phyloP scores from a whole-genome alignment of 1,140 invertebrate species.

The Spodoptera litura region DNA sequence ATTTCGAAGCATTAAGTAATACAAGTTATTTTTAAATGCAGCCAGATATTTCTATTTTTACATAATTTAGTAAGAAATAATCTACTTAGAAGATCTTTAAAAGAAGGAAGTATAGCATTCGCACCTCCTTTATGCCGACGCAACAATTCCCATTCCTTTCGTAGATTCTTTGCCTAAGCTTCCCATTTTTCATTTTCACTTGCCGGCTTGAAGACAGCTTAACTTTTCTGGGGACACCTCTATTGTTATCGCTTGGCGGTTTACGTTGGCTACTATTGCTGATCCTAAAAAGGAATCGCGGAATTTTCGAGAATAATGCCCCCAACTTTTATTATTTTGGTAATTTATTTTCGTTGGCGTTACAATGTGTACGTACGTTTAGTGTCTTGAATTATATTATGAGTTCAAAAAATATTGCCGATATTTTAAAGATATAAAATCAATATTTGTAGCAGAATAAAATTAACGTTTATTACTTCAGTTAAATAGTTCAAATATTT shows the following conservation, averaged over 20 bases:
- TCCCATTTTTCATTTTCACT: constrained; percentile 38
- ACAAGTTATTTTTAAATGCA: not conserved
- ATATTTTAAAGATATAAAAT: too few species aligned
- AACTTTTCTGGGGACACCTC: constrained; percentile 24
- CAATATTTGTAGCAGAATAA: too few species aligned
- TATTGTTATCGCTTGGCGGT: constrained; percentile 30
- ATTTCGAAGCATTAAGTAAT: too few species aligned
- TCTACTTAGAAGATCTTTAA: not conserved
- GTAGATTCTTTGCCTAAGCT: constrained; percentile 37
- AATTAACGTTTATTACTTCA: too few species aligned
- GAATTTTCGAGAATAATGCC: constrained; percentile 22
- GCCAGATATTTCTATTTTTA: not conserved
- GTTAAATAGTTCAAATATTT: too few species aligned
- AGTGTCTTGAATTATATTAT: too few species aligned
- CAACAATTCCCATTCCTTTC: constrained; percentile 29
- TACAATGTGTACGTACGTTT: too few species aligned
- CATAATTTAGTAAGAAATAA: not conserved
- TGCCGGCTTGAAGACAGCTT: constrained; percentile 32
- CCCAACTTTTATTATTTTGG: not conserved
- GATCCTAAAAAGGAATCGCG: constrained; percentile 9
- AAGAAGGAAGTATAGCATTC: constrained; percentile 3
- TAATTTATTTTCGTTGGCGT: too few species aligned
- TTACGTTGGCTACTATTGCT: constrained; percentile 9
- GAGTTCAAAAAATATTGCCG: too few species aligned
- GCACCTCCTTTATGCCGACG: constrained; percentile 1